These are phyloP conservation scores for Connochaetes taurinus DNA, from an alignment of 2,113 vertebrate species.

Conservation along the genomic window DNA sequence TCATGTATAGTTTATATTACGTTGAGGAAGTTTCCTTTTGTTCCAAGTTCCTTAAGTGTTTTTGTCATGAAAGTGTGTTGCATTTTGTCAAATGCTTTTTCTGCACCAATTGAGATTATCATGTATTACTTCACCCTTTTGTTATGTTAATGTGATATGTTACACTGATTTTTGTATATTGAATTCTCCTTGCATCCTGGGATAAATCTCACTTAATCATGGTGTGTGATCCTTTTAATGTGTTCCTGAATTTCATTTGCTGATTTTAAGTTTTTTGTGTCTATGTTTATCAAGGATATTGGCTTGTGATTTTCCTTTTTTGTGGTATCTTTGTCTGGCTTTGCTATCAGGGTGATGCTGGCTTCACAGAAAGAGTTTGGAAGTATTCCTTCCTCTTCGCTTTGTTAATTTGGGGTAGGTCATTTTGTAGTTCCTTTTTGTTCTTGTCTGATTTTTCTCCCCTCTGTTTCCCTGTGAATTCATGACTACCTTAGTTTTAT, in stretches of 20 bases:
- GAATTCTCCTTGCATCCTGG: not conserved
- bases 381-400: not conserved
- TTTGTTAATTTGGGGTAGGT: not conserved
- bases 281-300: not conserved
- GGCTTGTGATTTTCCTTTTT: not conserved
- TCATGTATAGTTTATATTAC: too few relatives aligned
- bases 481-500: not conserved
- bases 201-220: not conserved
- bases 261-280: not conserved
- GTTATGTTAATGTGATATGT: too few relatives aligned
- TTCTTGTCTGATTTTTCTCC: not conserved
- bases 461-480: not conserved
- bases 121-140: not conserved
- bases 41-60: not conserved
- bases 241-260: not conserved
- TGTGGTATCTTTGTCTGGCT: not conserved
- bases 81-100: not conserved
- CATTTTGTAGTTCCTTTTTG: not conserved
- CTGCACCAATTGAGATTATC: not conserved
- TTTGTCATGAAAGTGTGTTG: too few relatives aligned
- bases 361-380: not conserved
- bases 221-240: not conserved
- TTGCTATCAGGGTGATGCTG: not conserved
- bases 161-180: not conserved
- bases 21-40: not conserved